A percentile compares a stretch with the other conserved stretches of the same genome.
Conservation (phyloP, 2,888 invertebrate species). For the Lobophora halterata region DNA sequence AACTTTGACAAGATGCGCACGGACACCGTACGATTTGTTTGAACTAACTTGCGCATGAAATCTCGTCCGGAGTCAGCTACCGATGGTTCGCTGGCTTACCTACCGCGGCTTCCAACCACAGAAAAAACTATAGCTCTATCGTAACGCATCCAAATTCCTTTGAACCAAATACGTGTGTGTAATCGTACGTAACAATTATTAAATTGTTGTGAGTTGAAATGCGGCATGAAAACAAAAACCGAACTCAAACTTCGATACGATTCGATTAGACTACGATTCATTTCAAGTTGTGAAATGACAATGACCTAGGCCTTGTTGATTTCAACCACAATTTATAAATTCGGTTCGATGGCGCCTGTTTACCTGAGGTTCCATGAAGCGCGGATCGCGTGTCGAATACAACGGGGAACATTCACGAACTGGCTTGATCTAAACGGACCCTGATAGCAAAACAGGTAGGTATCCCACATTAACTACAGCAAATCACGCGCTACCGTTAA, state of each 20-base stretch:
- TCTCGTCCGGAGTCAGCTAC: constrained; percentile 70
- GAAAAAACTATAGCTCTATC: constrained; percentile 66
- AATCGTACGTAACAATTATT: constrained; percentile 75
- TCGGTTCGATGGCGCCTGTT: constrained; percentile 43
- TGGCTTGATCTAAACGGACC: constrained; percentile 42
- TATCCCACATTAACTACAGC: constrained; percentile 35
- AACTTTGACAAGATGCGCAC: constrained; percentile 62
- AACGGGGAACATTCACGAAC: constrained; percentile 55
- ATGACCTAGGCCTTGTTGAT: constrained; percentile 40
- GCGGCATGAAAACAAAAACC: constrained; percentile 23
- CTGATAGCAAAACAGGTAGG: constrained; percentile 45
- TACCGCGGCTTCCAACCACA: constrained; percentile 66
- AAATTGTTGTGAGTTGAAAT: constrained; percentile 55
- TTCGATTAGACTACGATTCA: constrained; percentile 29
- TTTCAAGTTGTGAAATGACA: too few species aligned
- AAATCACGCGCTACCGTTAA: constrained; percentile 32
- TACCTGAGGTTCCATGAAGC: constrained; percentile 72
- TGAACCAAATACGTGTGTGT: constrained; percentile 73
- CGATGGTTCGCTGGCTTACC: constrained; percentile 78
- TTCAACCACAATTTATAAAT: constrained; percentile 38
- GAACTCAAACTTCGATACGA: constrained; percentile 30
- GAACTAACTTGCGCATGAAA: constrained; percentile 77
- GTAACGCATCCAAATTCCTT: constrained; percentile 73
- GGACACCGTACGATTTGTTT: constrained; percentile 80
- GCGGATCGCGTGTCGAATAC: constrained; percentile 63